Conservation (phyloP, 2,113 vertebrate genomes). For the Halcyon malimbica region DNA sequence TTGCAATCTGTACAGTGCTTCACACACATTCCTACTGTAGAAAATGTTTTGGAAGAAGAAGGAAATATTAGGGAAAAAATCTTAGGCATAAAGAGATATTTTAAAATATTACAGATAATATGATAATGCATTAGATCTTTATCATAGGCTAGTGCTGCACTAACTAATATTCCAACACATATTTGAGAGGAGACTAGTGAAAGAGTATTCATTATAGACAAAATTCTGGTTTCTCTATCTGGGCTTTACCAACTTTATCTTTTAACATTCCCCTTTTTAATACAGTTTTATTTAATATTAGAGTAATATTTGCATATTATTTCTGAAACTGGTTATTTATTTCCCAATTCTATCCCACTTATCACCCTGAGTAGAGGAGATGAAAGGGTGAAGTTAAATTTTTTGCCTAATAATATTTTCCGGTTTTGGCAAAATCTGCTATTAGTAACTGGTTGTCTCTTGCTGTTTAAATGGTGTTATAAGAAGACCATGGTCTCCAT, state of each 20-base stretch:
- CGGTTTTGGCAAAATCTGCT: background rate
- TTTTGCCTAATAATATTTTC: background rate
- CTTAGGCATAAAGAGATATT: background rate
- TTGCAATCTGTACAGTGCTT: background rate
- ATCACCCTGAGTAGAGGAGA: accelerated
- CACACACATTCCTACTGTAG: background rate
- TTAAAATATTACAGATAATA: background rate
- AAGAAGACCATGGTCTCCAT: background rate
- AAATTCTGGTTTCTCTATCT: background rate
- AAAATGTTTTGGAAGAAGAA: background rate
- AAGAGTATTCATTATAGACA: background rate
- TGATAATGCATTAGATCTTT: background rate
- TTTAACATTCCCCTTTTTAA: background rate
- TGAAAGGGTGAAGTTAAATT: background rate
- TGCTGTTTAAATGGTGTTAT: background rate
- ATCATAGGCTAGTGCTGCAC: background rate
- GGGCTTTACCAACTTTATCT: background rate
- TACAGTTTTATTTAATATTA: background rate
- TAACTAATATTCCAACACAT: background rate
- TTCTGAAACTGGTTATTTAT: background rate
- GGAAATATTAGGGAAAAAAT: background rate
- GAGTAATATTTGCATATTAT: background rate
- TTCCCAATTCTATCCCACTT: accelerated
- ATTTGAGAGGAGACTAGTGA: background rate
- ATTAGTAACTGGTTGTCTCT: background rate